Conservation (phyloP, 2,888 invertebrate species). For the Andrena dorsata region DNA sequence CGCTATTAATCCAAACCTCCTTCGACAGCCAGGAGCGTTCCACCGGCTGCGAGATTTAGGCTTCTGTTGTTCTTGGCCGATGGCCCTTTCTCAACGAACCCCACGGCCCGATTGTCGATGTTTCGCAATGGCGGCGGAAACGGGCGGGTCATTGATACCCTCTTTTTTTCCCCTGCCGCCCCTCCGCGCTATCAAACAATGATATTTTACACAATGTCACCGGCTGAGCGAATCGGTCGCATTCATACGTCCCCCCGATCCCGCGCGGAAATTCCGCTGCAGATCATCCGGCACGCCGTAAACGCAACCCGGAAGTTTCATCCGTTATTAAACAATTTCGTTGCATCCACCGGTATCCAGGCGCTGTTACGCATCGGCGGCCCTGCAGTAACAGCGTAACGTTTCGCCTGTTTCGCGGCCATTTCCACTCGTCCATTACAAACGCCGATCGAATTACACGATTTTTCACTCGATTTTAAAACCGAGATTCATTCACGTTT, state of each 20-base stretch:
- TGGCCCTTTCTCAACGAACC: slow-evolving; percentile 35
- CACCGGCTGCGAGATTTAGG: slow-evolving; percentile 1
- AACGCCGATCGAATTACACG: no score
- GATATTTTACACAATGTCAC: slow-evolving; percentile 74
- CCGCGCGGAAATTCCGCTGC: slow-evolving; percentile 67
- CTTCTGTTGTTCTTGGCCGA: slow-evolving; percentile 31
- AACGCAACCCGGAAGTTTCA: slow-evolving; percentile 71
- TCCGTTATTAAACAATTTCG: slow-evolving; percentile 75
- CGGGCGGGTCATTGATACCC: slow-evolving; percentile 47
- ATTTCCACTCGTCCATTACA: no score
- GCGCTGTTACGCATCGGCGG: slow-evolving; percentile 42
- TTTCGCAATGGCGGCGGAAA: slow-evolving; percentile 55
- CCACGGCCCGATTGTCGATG: slow-evolving; percentile 53
- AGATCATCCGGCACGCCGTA: slow-evolving; percentile 71
- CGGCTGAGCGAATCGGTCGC: slow-evolving; percentile 73
- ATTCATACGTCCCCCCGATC: slow-evolving; percentile 55
- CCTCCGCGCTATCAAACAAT: slow-evolving; percentile 66
- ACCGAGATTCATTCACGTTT: no score
- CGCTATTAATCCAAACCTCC: no score
- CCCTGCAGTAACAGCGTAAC: neutral
- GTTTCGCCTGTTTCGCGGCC: slow-evolving; percentile 9
- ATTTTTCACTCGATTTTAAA: no score
- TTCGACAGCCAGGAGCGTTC: no score
- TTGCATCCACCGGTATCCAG: slow-evolving; percentile 30
- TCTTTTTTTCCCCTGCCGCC: slow-evolving; percentile 16